Percentiles rank a stretch among this genome's conserved stretches.
Conservation (phyloP, 2,888 invertebrate species). For the Eupithecia exiguata region DNA sequence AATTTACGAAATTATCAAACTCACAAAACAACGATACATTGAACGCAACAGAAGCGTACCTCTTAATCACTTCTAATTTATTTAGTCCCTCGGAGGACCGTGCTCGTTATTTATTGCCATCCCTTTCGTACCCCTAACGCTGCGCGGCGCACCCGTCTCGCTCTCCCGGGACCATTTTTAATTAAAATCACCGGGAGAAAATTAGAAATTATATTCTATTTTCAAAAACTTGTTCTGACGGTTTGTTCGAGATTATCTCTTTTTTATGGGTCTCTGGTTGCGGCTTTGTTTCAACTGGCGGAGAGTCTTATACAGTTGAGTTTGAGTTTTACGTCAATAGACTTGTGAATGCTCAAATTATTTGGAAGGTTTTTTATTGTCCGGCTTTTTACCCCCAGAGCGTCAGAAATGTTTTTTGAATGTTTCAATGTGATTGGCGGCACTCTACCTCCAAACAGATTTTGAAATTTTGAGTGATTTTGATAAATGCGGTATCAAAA, state of each 20-base stretch:
- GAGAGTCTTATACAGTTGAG: constrained; percentile 77
- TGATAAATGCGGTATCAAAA: not conserved
- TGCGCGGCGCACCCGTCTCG: constrained; percentile 64
- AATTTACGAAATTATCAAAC: constrained; percentile 56
- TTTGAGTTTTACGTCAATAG: constrained; percentile 55
- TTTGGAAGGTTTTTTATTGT: not conserved
- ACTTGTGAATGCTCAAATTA: constrained; percentile 25
- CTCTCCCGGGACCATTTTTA: constrained; percentile 82
- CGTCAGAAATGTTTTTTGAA: not conserved
- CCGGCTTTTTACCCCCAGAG: constrained; percentile 13
- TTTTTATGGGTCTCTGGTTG: constrained; percentile 82
- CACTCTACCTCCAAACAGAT: not conserved
- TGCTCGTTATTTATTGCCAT: constrained; percentile 77
- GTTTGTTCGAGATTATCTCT: constrained; percentile 82
- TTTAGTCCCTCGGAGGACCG: constrained; percentile 79
- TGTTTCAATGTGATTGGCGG: not conserved
- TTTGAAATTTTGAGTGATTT: no score
- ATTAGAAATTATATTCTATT: constrained; percentile 85
- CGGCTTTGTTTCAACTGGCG: constrained; percentile 77
- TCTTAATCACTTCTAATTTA: constrained; percentile 84
- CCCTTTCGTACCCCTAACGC: constrained; percentile 69
- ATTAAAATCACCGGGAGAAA: constrained; percentile 83
- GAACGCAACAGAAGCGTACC: constrained; percentile 76
- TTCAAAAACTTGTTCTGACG: constrained; percentile 83
- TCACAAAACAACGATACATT: constrained; percentile 72